Percentiles rank a stretch among this genome's conserved stretches.
These are phyloP conservation scores for Ancistrus triradiatus DNA, from an alignment of 2,113 vertebrate species.

Conservation along the genomic window DNA sequence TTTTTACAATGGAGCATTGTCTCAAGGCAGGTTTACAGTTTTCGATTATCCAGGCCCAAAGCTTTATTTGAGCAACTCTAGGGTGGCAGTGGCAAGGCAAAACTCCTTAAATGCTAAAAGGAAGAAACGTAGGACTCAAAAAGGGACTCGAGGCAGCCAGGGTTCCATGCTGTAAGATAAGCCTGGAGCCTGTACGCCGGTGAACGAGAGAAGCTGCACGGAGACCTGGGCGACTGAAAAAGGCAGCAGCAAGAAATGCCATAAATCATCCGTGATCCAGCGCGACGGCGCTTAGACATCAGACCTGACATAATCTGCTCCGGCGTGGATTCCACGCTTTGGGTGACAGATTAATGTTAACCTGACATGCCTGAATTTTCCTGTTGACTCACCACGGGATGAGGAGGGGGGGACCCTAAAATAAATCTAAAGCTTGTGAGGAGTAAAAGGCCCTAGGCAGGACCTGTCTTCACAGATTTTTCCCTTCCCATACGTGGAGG, in stretches of 20 bases:
- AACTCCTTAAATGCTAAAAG: too few relatives aligned
- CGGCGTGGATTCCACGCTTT: slow-evolving; percentile 46
- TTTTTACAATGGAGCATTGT: too few relatives aligned
- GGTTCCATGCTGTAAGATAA: too few relatives aligned
- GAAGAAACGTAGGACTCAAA: too few relatives aligned
- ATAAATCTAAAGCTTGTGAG: slow-evolving; percentile 53
- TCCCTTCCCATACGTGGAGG: too few relatives aligned
- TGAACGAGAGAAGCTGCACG: not conserved
- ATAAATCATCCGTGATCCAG: slow-evolving; percentile 65
- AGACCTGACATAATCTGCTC: slow-evolving; percentile 42
- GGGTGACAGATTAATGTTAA: slow-evolving; percentile 64
- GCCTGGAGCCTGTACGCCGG: too few relatives aligned
- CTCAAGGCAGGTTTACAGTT: too few relatives aligned
- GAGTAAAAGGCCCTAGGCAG: slow-evolving; percentile 53
- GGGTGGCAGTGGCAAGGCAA: too few relatives aligned
- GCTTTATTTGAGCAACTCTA: too few relatives aligned
- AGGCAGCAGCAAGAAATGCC: slow-evolving; percentile 52
- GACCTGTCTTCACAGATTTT: slow-evolving; percentile 37
- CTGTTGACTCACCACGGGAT: slow-evolving; percentile 50
- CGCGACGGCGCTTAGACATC: slow-evolving; percentile 49
- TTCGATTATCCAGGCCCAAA: too few relatives aligned
- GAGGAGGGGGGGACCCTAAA: slow-evolving; percentile 40
- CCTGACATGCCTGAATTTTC: slow-evolving; percentile 52
- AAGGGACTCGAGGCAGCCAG: too few relatives aligned
- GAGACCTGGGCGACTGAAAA: slow-evolving; percentile 27